A percentile compares a stretch with the other conserved stretches of the same genome.
phyloP scores from a whole-genome alignment of 2,113 vertebrate species.

The Malaclemys terrapin region DNA sequence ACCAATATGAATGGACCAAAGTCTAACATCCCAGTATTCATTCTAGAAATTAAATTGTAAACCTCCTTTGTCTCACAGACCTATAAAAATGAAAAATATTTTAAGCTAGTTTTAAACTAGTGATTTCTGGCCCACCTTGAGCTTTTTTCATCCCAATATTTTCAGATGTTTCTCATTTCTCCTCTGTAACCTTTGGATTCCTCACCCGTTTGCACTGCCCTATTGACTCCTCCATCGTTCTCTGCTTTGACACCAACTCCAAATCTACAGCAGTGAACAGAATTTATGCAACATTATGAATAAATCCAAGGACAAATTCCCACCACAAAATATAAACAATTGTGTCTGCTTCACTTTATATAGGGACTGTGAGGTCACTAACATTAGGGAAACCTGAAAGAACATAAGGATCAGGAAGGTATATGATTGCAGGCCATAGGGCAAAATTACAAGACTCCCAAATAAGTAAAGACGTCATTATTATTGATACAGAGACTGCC shows the following conservation, averaged over 20 bases:
- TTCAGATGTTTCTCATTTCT: not conserved
- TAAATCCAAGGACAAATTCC: not conserved
- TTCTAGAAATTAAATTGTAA: not conserved
- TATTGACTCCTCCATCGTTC: not conserved
- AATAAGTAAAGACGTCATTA: not conserved
- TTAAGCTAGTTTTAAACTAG: not conserved
- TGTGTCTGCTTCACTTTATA: not conserved
- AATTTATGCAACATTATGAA: accelerated
- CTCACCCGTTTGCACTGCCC: not conserved
- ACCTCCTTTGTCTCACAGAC: not conserved
- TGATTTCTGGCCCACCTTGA: not conserved
- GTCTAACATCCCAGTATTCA: not conserved
- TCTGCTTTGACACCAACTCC: not conserved
- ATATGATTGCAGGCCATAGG: not conserved
- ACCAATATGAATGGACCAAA: not conserved
- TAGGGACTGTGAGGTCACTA: not conserved
- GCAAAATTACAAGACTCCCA: not conserved
- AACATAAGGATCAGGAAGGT: accelerated
- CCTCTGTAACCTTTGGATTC: not conserved
- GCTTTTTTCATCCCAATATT: not conserved
- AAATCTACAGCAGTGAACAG: not conserved
- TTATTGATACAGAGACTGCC: not conserved
- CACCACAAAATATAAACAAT: not conserved
- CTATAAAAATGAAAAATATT: too few relatives aligned
- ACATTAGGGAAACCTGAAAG: not conserved